Evolutionary conservation across 1,140 invertebrate genomes (phyloP), one percentile per base, ranked within the genome.

Genomic region (Drosophila insularis): DNA sequence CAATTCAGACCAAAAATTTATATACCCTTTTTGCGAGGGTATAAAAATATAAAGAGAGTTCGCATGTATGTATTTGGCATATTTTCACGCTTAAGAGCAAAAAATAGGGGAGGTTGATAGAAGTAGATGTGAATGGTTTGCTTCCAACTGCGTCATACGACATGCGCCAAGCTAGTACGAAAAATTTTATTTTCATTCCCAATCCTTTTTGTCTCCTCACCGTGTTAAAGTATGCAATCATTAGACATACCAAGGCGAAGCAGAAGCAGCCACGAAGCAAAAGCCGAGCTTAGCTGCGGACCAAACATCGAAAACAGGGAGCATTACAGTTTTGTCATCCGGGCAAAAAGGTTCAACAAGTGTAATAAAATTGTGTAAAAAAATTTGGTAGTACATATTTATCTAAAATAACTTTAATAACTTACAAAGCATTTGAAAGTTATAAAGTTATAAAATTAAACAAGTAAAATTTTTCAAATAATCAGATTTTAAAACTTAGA

Each of bases 121-220:
- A 55, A 7, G 32, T 23, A 11, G 2, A 14, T 14, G 2, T 43
- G 61, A 40, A 32, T 50, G 43, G 32, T 32, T 19, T 14, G 14
- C 4, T 17, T 4, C 7, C 40, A 27, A 5, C n/a, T 32, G 8
- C 55, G 17, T n/a, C 11, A 21, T 37, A 31, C 21, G 1, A 46
- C 43, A 78, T 78, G 74, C 78, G 72, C 72, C 75, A 78, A 71
- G 77, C 43, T 50, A 71, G 50, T 23, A 59, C 67, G 69, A 90
- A 90, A 86, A 78, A 90, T 90, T 90, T 85, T 79, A 90, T 78
- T 82, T 86, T 27, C 27, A 90, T 90, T 86, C 65, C 55, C 65
- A 43, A 50, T 32, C 37, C 32, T 13, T 37, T 35, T 50, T 31
- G 6, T 10, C 35, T 14, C 4, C 37, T 43, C 40, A 2, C 27